Percentiles rank a stretch among this genome's conserved stretches.
Conservation (phyloP, 2,113 vertebrate species). For the Steatornis caripensis region DNA sequence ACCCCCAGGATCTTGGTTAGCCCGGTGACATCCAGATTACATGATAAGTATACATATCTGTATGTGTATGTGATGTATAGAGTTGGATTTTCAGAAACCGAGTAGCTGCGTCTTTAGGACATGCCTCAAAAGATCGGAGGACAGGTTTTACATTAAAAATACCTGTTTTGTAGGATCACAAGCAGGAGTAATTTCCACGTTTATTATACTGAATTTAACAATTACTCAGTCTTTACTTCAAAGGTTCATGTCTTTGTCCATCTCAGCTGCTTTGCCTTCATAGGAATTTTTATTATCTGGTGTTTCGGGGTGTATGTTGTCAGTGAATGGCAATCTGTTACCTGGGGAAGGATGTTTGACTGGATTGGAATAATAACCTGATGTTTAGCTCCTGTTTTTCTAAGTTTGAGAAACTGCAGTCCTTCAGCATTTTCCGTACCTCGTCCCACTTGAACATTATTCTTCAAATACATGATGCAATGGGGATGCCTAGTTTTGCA, state of each 20-base stretch:
- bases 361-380: not conserved
- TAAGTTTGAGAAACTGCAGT: not conserved
- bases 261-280: not conserved
- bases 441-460: not conserved
- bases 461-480: not conserved
- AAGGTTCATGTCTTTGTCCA: not conserved
- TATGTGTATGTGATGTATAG: rapidly evolving
- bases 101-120: not conserved
- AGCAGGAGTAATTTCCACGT: not conserved
- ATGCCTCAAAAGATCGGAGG: not conserved
- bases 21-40: not conserved
- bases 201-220: not conserved
- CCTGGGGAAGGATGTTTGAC: not conserved
- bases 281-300: not conserved
- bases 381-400: not conserved
- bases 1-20: not conserved
- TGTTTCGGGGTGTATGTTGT: not conserved
- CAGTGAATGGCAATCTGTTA: not conserved
- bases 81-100: not conserved
- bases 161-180: not conserved
- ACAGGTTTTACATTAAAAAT: not conserved
- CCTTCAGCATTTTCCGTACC: not conserved
- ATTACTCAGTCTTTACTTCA: not conserved
- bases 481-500: not conserved
- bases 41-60: rapidly evolving